These are phyloP conservation scores for Sebastes aleutianus DNA, from an alignment of 2,797 vertebrate species.

Conservation along the genomic window DNA sequence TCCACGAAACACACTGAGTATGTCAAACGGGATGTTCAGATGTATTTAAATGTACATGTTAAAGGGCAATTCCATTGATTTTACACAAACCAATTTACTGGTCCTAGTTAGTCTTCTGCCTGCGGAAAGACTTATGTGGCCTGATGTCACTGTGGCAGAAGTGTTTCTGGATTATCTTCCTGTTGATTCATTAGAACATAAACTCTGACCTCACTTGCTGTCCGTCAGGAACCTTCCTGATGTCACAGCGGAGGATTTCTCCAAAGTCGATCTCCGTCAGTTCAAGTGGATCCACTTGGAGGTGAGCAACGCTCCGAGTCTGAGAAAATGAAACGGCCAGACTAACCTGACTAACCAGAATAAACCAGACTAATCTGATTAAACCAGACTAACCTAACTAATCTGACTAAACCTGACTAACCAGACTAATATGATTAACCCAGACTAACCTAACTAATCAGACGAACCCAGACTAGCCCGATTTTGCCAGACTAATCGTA, in stretches of 20 bases:
- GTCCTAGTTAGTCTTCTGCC: background rate
- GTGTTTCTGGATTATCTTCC: background rate
- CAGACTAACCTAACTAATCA: background rate
- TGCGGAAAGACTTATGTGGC: background rate
- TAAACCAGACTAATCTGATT: background rate
- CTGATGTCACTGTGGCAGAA: background rate
- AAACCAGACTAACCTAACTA: background rate
- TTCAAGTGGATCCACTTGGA: constrained; percentile 97
- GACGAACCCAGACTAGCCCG: background rate
- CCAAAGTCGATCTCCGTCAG: constrained; percentile 83
- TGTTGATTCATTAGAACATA: background rate
- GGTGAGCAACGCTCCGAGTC: constrained; percentile 72
- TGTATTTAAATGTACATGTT: background rate
- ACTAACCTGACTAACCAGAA: background rate
- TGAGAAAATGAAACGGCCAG: background rate
- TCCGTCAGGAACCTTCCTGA: constrained; percentile 89
- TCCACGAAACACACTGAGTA: background rate
- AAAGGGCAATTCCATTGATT: background rate
- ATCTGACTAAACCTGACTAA: background rate
- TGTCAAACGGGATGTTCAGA: background rate
- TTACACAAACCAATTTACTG: background rate
- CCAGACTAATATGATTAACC: background rate
- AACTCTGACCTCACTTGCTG: constrained; percentile 15
- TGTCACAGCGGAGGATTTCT: constrained; percentile 87
- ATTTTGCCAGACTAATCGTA: too few relatives aligned